Base-by-base conservation (phyloP, 1,140 invertebrate genomes). In the Choristoneura fumiferana region DNA sequence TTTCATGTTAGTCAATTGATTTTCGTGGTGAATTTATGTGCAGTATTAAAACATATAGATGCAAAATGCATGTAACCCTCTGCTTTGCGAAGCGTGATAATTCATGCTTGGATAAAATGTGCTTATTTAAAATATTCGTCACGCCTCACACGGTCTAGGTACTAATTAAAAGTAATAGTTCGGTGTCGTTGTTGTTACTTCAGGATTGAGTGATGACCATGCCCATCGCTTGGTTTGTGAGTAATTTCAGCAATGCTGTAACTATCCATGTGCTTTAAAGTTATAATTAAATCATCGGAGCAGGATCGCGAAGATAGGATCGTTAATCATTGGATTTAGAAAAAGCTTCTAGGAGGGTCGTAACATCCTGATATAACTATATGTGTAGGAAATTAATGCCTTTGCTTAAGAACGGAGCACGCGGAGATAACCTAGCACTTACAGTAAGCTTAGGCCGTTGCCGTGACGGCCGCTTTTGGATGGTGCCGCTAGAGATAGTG, bases 351-450 rank as follows among this genome's bases (percentile, higher is more conserved):
- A 84, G 72, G 77, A 73, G 84, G 82, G 80, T 76, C 58, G 78
- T 87, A 89, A 87, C 78, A 73, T 69, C 55, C 70, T 67, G 63
- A 71, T 65, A 78, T 84, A 85, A 87, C 74, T 81, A 57, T 78
- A 76, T 72, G 76, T 84, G 78, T 87, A 49, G 18, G 71, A 82
- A 68, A 85, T 81, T 86, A 89, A 87, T 86, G 81, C 82, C 84
- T 85, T 76, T 84, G 84, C 85, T 88, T 82, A 63, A 77, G 68
- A 76, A 65, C 73, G 84, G 86, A 87, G 78, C 86, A 81, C 84
- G 86, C 83, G 83, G 83, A 87, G 84, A 88, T 89, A 89, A 89
- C 86, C 76, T 75, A 81, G 83, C 84, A 89, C 86, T 89, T 89
- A 89, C 86, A 89, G 86, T 87, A 84, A 84, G 86, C 86, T 89